Evolutionary conservation across 2,888 invertebrate genomes (phyloP), one percentile per base, ranked within the genome.

Genomic region (Habrosyne pyritoides): DNA sequence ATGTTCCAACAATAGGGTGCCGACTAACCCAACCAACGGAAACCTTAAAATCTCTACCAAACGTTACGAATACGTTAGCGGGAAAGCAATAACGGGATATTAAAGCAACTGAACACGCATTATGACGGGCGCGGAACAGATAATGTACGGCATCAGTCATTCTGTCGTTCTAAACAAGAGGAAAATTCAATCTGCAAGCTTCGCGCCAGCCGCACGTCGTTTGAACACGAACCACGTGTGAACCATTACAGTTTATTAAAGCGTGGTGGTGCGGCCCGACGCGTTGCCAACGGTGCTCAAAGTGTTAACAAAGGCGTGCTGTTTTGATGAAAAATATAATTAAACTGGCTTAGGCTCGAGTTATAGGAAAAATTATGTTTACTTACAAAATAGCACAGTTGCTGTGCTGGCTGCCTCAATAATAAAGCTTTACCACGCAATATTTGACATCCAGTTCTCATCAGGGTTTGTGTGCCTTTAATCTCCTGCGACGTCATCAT

Each of bases 11-110:
- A 2, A 10, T 12, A n/a, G 2, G 2, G 2, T 30, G 1, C 33
- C 2, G n/a, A n/a, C 14, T 10, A 26, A 49, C 0, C 10, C 10
- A 18, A 22, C 14, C n/a, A n/a, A 47, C 4, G 22, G 5, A 47
- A 49, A 26, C 14, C 18, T 14, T n/a, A 42, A 42, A 42, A 42
- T 18, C 14, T 8, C 8, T 3, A 8, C 42, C 42, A 8, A 7
- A 2, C 2, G 33, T 42, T 42, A 12, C 24, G 26, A 49, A 49
- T 14, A 22, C 49, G 49, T 49, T 14, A 24, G 49, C 49, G 26
- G 48, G 18, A 49, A 47, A 49, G 18, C 49, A 49, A 49, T 49
- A 49, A 49, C 7, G 49, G 49, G 49, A 49, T 49, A 49, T 49
- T 49, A 49, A 49, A 49, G 24, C 49, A 28, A 49, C 24, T 26